phyloP scores from a whole-genome alignment of 2,797 vertebrate species.

The Lagorchestes hirsutus region DNA sequence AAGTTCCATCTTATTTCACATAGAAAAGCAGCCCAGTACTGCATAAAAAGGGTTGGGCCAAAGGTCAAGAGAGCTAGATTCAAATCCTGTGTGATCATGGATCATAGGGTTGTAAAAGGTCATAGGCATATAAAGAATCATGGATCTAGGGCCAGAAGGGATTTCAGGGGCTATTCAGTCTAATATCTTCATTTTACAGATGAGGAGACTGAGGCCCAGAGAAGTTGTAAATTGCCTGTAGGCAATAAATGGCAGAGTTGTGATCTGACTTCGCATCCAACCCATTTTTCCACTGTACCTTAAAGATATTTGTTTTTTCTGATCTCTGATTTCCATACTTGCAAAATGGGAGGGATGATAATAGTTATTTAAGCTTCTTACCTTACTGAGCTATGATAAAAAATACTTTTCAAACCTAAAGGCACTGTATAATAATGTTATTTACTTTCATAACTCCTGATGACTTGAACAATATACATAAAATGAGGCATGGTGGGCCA shows the following conservation, averaged over 20 bases:
- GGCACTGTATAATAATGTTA: background rate
- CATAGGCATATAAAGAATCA: background rate
- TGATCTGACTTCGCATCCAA: background rate
- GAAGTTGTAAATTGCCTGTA: background rate
- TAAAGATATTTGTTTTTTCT: background rate
- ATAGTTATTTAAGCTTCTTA: background rate
- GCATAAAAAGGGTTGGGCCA: background rate
- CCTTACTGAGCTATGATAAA: background rate
- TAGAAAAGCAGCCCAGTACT: background rate
- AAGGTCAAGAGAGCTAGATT: background rate
- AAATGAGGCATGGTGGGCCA: background rate
- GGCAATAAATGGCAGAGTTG: background rate
- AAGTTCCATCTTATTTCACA: background rate
- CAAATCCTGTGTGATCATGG: background rate
- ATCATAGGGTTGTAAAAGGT: background rate
- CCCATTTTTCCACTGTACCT: background rate
- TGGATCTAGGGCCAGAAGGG: background rate
- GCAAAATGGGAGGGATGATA: background rate
- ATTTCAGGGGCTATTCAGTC: background rate
- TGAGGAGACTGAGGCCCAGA: background rate
- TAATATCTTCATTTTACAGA: background rate
- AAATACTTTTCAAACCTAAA: background rate
- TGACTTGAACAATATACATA: background rate
- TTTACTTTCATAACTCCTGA: background rate
- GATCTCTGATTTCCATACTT: background rate